Evolutionary conservation across 2,888 invertebrate genomes (phyloP), one percentile per base, ranked within the genome.

Genomic region (Ophion costatus): DNA sequence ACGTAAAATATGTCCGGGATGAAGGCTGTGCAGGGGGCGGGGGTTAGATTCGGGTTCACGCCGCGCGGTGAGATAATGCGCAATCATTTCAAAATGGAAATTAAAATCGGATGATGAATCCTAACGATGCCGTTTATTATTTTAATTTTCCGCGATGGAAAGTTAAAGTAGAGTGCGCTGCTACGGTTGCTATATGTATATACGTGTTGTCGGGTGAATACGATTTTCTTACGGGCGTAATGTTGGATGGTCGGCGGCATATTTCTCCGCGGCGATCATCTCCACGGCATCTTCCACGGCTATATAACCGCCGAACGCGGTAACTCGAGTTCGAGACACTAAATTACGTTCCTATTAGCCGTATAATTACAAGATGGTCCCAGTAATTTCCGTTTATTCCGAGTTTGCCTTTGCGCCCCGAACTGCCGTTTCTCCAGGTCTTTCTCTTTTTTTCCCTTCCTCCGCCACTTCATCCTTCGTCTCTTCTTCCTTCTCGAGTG

Each of bases 71-170:
- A 93, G 93, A 93, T 94, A 93, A 93, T 93, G 93, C 92, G 93
- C 93, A 93, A 93, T 94, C 93, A 93, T 93, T 93, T 93, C 89
- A 92, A 91, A 93, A 93, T 94, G 93, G 93, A 93, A 94, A 94
- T 94, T 93, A 94, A 93, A 94, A 94, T 94, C 93, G 93, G 93
- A 94, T 94, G 93, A 93, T 93, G 93, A 94, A 94, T 94, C 93
- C 93, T 94, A 94, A 94, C 93, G 93, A 93, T 94, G 93, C 93
- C 93, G 93, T 94, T 94, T 94, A 94, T 94, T 93, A 94, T 94
- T 94, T 94, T 94, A 94, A 94, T 94, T 93, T 93, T 94, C 92
- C 87, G 86, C 91, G 91, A 82, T 91, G 92, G 42, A 42, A 56
- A 22, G 24, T 29, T 33, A 33, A 33, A 29, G 71, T 22, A n/a